Conservation (phyloP, 2,888 invertebrate genomes). For the Diploptera punctata region DNA sequence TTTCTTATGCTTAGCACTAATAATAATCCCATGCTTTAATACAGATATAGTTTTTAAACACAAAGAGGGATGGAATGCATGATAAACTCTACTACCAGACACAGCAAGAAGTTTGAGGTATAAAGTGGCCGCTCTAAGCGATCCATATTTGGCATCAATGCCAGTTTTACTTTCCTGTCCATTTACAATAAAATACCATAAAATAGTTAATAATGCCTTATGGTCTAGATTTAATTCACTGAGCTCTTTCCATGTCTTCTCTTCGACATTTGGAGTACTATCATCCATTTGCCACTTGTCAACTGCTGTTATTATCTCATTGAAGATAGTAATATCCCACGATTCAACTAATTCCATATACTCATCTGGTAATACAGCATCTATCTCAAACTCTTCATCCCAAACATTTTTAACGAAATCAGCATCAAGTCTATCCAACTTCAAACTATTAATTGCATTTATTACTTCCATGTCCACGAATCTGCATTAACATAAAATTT, state of each 20-base stretch:
- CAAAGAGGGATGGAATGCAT: background rate
- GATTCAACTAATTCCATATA: background rate
- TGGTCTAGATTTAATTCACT: background rate
- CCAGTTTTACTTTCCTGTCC: background rate
- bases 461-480: constrained; percentile 11
- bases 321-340: background rate
- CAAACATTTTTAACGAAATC: background rate
- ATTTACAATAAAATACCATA: background rate
- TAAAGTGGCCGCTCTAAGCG: background rate
- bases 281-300: background rate
- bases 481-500: no score
- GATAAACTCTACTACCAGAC: background rate
- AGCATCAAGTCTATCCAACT: background rate
- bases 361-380: background rate
- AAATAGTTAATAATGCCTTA: background rate
- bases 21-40: background rate
- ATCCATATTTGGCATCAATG: background rate
- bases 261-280: background rate
- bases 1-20: background rate
- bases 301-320: background rate
- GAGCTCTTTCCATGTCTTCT: background rate
- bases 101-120: background rate
- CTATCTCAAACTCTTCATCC: background rate
- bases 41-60: background rate
- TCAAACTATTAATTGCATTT: background rate